Evolutionary conservation across 1,140 invertebrate genomes (phyloP).

Genomic region (Pachypeltis micranthus): DNA sequence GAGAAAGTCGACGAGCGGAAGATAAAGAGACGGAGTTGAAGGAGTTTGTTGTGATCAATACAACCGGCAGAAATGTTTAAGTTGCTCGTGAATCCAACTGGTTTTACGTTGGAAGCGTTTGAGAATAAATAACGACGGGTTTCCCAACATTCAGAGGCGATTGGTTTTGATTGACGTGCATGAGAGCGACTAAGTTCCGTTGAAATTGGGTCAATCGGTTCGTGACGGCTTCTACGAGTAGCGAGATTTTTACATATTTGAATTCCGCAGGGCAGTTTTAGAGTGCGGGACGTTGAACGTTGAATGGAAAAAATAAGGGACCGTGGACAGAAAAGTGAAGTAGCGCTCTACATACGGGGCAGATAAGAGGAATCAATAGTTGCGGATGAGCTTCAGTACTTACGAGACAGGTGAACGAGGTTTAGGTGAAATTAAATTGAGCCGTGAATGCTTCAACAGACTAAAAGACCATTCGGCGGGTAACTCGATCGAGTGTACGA

Average conservation of each 20-base stretch:
- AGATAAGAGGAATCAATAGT: conserved; percentile 9
- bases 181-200: no score
- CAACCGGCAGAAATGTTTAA: no score
- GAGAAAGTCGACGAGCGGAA: no score
- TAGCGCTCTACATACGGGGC: not conserved
- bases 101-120: no score
- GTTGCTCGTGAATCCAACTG: no score
- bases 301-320: not conserved
- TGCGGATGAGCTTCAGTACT: not conserved
- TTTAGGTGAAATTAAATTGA: not conserved
- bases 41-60: no score
- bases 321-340: not conserved
- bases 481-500: not conserved
- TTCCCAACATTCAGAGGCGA: not conserved
- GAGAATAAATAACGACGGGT: no score
- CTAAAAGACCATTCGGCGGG: not conserved
- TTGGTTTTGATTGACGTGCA: not conserved
- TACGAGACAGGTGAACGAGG: not conserved
- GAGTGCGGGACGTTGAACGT: not conserved
- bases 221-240: no score
- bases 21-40: no score
- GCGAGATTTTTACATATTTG: not conserved
- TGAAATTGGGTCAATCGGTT: no score
- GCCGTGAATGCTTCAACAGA: not conserved
- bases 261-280: not conserved